Base-by-base conservation (phyloP, 2,113 vertebrate species). In the Calyptomena viridis region DNA sequence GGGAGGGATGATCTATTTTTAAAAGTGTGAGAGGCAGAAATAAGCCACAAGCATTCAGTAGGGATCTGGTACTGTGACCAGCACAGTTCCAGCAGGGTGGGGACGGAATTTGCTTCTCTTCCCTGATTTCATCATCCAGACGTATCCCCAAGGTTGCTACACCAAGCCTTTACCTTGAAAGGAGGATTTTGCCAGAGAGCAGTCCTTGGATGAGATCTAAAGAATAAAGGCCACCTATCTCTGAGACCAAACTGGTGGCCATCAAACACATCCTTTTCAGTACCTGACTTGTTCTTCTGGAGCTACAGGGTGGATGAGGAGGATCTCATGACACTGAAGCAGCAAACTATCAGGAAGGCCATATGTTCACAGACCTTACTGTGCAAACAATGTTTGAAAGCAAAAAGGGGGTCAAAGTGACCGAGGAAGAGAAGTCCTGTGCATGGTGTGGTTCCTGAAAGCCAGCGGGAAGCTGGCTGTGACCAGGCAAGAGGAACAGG, bases 1-100 rank as follows among this genome's bases (percentile, higher is more conserved):
- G 72, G 91, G 94, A 98, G 86, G 94, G 94, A 95, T 2, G 67
- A 97, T 89, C 94, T 97, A 94, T 95, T 97, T 97, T 96, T 87
- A 84, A 71, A 98, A 97, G 95, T 55, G 95, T 96, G 91, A 97
- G 94, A 98, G 86, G 96, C n/a, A 97, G 90, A 97, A 97, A 97
- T 89, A 87, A 97, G 93, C 93, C 94, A 93, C 4, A 12, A 84
- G 85, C 22, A 27, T 91, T 95, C 93, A 91, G 75, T 3, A 93
- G 90, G 84, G 56, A 90, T 89, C 68, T 84, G 91, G 80, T 74
- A 74, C 87, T 44, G 68, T 90, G 80, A 96, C 68, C 95, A 95
- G 52, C 49, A 85, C 47, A 55, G 47, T 37, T 59, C 56, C 79
- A 80, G 42, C 1, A 1, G 33, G 24, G 22, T 49, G 28, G 50